Evolutionary conservation across 2,888 invertebrate species (phyloP).

Genomic region (Lasioglossum malachurum): DNA sequence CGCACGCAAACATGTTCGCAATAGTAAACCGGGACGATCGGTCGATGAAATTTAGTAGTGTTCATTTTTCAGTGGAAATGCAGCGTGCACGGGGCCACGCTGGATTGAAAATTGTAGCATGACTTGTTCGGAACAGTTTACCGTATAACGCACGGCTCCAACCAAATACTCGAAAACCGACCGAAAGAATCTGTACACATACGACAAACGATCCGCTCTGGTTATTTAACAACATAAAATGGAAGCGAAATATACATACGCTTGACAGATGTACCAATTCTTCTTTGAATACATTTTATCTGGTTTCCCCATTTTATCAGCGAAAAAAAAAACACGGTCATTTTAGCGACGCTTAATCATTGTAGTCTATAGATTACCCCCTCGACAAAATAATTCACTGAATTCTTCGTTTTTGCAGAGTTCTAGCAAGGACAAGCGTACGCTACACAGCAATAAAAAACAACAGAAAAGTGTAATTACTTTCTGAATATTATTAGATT

Average conservation of each 20-base stretch:
- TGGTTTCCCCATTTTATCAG: background rate
- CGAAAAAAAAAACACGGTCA: background rate
- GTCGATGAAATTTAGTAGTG: constrained; percentile 33
- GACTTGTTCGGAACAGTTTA: constrained; percentile 6
- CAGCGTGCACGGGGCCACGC: background rate
- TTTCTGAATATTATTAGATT: background rate
- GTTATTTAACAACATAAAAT: constrained; percentile 1
- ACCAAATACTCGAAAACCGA: background rate
- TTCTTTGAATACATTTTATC: background rate
- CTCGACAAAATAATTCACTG: background rate
- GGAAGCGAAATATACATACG: background rate
- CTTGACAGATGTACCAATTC: background rate
- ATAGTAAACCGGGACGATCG: background rate
- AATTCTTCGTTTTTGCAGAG: background rate
- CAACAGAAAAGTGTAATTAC: constrained; percentile 4
- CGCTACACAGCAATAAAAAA: background rate
- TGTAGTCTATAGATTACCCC: background rate
- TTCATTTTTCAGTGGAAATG: constrained; percentile 27
- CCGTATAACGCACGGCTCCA: background rate
- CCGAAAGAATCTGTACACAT: background rate
- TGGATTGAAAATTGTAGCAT: background rate
- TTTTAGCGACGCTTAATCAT: background rate
- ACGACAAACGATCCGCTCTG: background rate
- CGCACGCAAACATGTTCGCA: background rate
- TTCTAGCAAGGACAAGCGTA: background rate